phyloP scores from a whole-genome alignment of 1,140 invertebrate species.

The Drosophila watanabei region DNA sequence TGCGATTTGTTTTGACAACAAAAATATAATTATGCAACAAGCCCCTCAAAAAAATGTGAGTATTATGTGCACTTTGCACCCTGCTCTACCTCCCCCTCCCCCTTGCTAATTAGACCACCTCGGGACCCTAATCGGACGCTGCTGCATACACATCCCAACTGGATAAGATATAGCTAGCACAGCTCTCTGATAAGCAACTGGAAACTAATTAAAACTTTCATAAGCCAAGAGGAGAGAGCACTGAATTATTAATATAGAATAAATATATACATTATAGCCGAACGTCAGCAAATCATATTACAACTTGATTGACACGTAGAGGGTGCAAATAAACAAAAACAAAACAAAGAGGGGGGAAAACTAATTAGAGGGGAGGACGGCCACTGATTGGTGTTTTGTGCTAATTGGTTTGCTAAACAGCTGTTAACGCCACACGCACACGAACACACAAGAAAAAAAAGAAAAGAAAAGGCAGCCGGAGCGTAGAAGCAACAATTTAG shows the following conservation, averaged over 20 bases:
- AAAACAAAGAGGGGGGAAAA: too few species aligned
- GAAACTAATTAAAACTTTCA: conserved; percentile 4
- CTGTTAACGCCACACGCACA: conserved; percentile 44
- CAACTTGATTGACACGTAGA: conserved; percentile 40
- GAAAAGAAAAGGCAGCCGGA: background rate
- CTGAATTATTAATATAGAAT: background rate
- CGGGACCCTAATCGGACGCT: conserved; percentile 1
- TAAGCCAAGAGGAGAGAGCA: background rate
- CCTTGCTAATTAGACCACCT: background rate
- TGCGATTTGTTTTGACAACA: conserved; percentile 42
- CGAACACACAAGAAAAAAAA: conserved; percentile 10
- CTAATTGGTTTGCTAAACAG: conserved; percentile 61
- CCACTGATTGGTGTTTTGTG: background rate
- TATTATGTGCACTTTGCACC: conserved; percentile 29
- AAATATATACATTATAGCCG: background rate
- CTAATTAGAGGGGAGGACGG: conserved; percentile 2
- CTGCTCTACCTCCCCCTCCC: background rate
- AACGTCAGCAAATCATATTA: conserved; percentile 20
- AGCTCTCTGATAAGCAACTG: conserved; percentile 7
- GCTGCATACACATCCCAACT: conserved; percentile 22
- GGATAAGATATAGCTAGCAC: conserved; percentile 25
- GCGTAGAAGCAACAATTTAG: conserved; percentile 29
- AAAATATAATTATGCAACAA: conserved; percentile 30
- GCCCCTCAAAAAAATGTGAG: background rate
- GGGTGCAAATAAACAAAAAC: conserved; percentile 18